phyloP scores from a whole-genome alignment of 2,888 invertebrate genomes.

The Drosophila fulvimacula region DNA sequence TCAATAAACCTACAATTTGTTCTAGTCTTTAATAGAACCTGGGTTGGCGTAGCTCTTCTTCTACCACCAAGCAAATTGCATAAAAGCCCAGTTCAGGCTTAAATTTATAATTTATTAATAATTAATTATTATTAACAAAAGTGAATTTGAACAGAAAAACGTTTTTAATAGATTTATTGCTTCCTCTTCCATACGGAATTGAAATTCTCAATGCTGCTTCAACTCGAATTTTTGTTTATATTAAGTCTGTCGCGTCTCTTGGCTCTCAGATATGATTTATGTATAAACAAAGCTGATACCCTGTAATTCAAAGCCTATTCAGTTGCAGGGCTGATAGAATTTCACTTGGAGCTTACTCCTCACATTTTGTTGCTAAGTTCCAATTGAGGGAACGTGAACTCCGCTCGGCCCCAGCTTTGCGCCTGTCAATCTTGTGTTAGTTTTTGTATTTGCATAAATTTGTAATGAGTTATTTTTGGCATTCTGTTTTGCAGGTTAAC shows the following conservation, averaged over 20 bases:
- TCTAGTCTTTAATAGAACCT: slow-evolving; percentile 15
- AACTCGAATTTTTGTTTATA: neutral
- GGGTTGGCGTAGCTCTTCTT: neutral
- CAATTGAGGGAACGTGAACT: slow-evolving; percentile 12
- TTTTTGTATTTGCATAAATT: too few species aligned
- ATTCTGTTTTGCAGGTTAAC: slow-evolving; percentile 42
- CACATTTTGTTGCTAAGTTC: slow-evolving; percentile 6
- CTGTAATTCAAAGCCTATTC: neutral
- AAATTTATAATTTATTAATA: too few species aligned
- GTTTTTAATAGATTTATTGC: too few species aligned
- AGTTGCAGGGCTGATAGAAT: slow-evolving; percentile 4
- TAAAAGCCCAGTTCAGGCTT: too few species aligned
- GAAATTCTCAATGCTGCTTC: neutral
- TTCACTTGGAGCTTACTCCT: neutral
- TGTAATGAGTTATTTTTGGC: neutral
- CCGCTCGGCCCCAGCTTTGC: slow-evolving; percentile 48
- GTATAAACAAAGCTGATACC: slow-evolving; percentile 1
- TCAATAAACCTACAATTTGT: slow-evolving; percentile 10
- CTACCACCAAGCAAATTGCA: too few species aligned
- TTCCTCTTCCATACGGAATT: too few species aligned
- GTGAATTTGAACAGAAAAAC: too few species aligned
- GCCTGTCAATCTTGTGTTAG: neutral
- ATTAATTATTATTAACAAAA: too few species aligned
- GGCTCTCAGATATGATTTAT: neutral
- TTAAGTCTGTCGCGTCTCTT: neutral